Evolutionary conservation across 2,797 vertebrate genomes (phyloP).

Genomic region (Peromyscus nudipes): DNA sequence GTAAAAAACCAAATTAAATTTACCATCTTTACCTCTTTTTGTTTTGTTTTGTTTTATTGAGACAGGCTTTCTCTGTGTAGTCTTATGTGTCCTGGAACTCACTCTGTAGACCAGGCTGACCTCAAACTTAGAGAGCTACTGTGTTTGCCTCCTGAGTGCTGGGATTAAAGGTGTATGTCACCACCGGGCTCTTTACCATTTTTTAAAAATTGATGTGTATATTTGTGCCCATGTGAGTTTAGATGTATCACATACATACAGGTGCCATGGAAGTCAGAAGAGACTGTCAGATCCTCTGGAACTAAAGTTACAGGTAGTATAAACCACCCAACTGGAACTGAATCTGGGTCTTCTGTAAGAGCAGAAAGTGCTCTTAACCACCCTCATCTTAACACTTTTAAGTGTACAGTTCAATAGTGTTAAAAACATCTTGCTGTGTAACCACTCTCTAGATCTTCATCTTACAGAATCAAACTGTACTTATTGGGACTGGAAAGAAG

Average conservation of each 20-base stretch:
- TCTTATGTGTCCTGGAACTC: background rate
- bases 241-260: background rate
- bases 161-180: background rate
- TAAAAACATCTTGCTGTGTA: background rate
- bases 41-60: background rate
- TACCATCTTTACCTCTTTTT: background rate
- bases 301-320: background rate
- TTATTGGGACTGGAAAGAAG: background rate
- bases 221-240: background rate
- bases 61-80: background rate
- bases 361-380: background rate
- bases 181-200: background rate
- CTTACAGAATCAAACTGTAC: background rate
- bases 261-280: background rate
- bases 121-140: background rate
- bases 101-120: background rate
- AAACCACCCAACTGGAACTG: too few relatives aligned
- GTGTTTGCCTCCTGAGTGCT: background rate
- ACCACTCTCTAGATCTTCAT: background rate
- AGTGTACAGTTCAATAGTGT: background rate
- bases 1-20: constrained; percentile 16
- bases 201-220: background rate
- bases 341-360: background rate
- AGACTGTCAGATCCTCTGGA: background rate
- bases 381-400: background rate